These are phyloP conservation scores for Glyphotaelius pellucidus DNA, from an alignment of 2,888 invertebrate genomes.

Conservation along the genomic window DNA sequence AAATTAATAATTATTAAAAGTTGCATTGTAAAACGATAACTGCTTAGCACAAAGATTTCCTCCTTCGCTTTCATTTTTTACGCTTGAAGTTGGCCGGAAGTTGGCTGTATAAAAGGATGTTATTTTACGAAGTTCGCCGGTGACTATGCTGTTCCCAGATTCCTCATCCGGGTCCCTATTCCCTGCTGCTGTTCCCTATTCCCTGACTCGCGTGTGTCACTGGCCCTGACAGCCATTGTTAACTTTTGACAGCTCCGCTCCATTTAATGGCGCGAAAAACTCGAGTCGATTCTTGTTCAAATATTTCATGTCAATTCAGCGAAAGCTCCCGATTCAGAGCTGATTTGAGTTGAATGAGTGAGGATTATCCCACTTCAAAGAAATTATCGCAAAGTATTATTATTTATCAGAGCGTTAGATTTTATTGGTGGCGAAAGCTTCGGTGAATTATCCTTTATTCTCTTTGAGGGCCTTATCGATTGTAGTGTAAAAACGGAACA, in stretches of 20 bases:
- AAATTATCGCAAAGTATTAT: neutral
- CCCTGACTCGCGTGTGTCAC: neutral
- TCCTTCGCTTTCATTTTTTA: neutral
- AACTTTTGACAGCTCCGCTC: conserved; percentile 31
- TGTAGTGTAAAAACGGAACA: neutral
- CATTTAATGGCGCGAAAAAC: conserved; percentile 42
- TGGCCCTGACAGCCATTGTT: conserved; percentile 51
- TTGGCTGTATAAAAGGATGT: conserved; percentile 9
- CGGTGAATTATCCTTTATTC: neutral
- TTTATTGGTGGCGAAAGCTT: neutral
- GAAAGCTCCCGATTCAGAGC: neutral
- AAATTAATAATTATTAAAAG: neutral
- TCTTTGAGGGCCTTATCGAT: neutral
- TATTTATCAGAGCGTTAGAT: neutral
- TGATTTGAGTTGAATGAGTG: neutral
- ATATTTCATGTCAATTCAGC: conserved; percentile 11
- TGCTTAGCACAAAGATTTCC: neutral
- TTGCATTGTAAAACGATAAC: no score
- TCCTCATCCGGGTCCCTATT: neutral
- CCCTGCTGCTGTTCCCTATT: neutral
- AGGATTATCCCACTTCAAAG: neutral
- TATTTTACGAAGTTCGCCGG: conserved; percentile 26
- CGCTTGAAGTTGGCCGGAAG: neutral
- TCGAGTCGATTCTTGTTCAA: conserved; percentile 5
- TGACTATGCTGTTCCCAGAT: neutral